Base-by-base conservation (phyloP, 2,888 invertebrate genomes). In the Nomada ruficornis region DNA sequence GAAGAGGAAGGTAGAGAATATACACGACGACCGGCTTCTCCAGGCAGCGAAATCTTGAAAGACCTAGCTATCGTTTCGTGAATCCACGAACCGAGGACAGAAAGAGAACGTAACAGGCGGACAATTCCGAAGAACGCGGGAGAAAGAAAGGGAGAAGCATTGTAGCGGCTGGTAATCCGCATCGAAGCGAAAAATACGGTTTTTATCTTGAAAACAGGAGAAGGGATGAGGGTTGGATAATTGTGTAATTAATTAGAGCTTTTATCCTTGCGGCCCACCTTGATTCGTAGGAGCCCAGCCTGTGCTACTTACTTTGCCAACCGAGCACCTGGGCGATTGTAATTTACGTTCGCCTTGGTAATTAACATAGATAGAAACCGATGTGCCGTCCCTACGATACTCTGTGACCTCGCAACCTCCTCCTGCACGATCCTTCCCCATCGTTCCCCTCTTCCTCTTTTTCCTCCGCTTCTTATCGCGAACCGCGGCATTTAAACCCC, bases 211-310 rank as follows among this genome's bases (percentile, higher is more conserved):
- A 86, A 87, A 87, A 65, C 20, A 26, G 20, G 44, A n/a, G 55
- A 44, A 2, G 18, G 57, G 23, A 18, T 42, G 82, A 85, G 86
- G 87, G 77, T 84, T 79, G 89, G 91, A 90, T 92, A 92, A 93
- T 92, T 91, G 90, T 89, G 89, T 91, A 92, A 92, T 92, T 93
- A 91, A 92, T 92, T 91, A 91, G 89, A 80, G 88, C 86, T 88
- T 89, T 91, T 90, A 91, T 91, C 89, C 89, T 76, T 36, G 84
- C 82, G 84, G 80, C 72, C 83, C 82, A 85, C 68, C 81, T 74
- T 80, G 82, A 63, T 84, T 78, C 80, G 60, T 75, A 73, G 79
- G 84, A 83, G 70, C 64, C 64, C 65, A 68, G 52, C 23, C 74
- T 44, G 82, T 83, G 85, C 83, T 85, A 78, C 75, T 86, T 81